phyloP scores from a whole-genome alignment of 2,888 invertebrate genomes.

The Leptopilina myrica region DNA sequence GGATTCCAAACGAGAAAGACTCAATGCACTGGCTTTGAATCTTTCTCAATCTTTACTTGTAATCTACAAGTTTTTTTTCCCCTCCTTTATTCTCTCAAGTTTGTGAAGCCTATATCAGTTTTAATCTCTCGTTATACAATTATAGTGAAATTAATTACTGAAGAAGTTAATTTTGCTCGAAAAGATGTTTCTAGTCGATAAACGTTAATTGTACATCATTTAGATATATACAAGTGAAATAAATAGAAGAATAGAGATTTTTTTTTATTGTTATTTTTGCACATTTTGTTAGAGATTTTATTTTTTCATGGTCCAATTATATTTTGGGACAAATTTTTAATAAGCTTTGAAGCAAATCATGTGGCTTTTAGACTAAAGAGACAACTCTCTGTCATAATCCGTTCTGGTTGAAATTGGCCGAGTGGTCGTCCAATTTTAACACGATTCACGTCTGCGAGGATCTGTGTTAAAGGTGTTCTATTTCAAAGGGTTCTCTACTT shows the following conservation, averaged over 20 bases:
- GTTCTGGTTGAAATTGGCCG: conserved; percentile 30
- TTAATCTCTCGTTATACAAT: no score
- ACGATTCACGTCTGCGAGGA: conserved; percentile 29
- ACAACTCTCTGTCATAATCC: conserved; percentile 27
- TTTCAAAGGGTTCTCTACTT: conserved; percentile 23
- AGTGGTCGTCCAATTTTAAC: conserved; percentile 35
- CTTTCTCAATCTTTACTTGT: not conserved
- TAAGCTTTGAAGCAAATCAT: not conserved
- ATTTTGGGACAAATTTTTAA: not conserved
- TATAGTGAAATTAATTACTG: no score
- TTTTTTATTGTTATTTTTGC: no score
- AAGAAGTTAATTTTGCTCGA: no score
- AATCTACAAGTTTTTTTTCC: not conserved
- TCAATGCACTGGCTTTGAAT: conserved; percentile 19
- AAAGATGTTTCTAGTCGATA: no score
- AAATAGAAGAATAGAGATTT: no score
- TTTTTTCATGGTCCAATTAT: conserved; percentile 2
- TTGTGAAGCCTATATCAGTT: no score
- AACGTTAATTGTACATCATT: no score
- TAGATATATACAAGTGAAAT: no score
- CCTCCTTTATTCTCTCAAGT: not conserved
- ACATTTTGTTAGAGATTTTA: not conserved
- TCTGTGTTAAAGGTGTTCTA: conserved; percentile 32
- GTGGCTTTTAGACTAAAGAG: not conserved
- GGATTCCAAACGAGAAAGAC: conserved; percentile 33